Conservation (phyloP, 2,113 vertebrate species). For the Helogale parvula region DNA sequence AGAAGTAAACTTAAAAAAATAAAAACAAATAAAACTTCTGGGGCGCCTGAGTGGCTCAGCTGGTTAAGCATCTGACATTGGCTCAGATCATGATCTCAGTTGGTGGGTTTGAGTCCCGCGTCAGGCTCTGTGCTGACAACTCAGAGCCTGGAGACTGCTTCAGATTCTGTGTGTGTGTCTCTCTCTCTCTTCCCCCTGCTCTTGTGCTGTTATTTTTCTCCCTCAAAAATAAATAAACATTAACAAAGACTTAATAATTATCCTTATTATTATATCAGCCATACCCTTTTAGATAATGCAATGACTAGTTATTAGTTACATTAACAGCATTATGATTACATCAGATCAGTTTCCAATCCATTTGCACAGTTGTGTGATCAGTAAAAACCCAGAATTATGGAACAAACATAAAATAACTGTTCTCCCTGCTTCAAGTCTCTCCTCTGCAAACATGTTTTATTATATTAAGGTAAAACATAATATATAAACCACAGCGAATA, state of each 20-base stretch:
- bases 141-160: too few species aligned
- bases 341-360: constrained; percentile 35
- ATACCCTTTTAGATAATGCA: constrained; percentile 39
- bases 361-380: background rate
- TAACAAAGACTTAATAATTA: constrained; percentile 37
- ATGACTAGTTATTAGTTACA: constrained; percentile 21
- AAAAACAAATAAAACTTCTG: too few species aligned
- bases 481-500: background rate
- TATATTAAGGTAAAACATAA: background rate
- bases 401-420: constrained; percentile 21
- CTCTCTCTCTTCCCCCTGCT: too few species aligned
- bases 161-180: too few species aligned
- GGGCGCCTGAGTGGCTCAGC: too few species aligned
- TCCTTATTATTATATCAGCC: background rate
- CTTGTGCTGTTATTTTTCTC: too few species aligned
- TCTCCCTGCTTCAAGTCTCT: background rate
- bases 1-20: too few species aligned
- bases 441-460: background rate
- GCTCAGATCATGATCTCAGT: too few species aligned
- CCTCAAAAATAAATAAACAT: too few species aligned
- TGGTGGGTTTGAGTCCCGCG: too few species aligned
- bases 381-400: background rate
- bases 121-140: too few species aligned
- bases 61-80: too few species aligned
- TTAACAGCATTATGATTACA: background rate